Base-by-base conservation (phyloP, 2,113 vertebrate species). In the Petrocephalus microphthalmus region DNA sequence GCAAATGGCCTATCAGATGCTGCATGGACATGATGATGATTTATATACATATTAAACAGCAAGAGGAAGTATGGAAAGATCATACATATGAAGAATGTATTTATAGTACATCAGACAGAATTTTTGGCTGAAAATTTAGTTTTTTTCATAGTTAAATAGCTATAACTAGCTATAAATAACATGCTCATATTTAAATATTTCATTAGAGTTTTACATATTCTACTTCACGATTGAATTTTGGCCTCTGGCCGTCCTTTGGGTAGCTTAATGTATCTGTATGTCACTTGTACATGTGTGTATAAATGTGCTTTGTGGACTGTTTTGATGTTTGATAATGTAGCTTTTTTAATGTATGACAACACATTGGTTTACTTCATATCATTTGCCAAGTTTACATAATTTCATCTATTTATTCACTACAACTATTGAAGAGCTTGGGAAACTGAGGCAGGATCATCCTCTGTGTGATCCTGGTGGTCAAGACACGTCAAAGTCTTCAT, bases 151-250 rank as follows among this genome's bases (percentile, higher is more conserved):
- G 17, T 84, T 29, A 84, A 51, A 84, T 84, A 52, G 82, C 22
- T 84, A 47, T 29, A 84, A 51, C 52, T 84, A 52, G 82, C 22
- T 84, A 47, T 47, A 49, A 3, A 10, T 84, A 29, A 49, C 7
- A 25, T 22, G 45, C n/a, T 51, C 49, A 52, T 84, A 84, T 84
- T 84, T 84, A 84, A 83, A n/a, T n/a, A 47, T 84, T n/a, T 84
- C 0, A 84, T 49, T 25, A 25, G 49, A 51, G 20, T 42, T 51
- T 10, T 84, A 17, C 8, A 5, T 22, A 15, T 78, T 67, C 60
- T 67, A 67, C n/a, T 29, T 64, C 8, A 60, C 64, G 11, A 5
- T 74, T 37, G 5, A 33, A 37, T 74, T 78, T 17, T 42, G 33
- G 37, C 71, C 15, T 78, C 71, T 78, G 71, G 17, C 0, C 15